Conservation (phyloP, 2,113 vertebrate genomes). For the Leuciscus idus region DNA sequence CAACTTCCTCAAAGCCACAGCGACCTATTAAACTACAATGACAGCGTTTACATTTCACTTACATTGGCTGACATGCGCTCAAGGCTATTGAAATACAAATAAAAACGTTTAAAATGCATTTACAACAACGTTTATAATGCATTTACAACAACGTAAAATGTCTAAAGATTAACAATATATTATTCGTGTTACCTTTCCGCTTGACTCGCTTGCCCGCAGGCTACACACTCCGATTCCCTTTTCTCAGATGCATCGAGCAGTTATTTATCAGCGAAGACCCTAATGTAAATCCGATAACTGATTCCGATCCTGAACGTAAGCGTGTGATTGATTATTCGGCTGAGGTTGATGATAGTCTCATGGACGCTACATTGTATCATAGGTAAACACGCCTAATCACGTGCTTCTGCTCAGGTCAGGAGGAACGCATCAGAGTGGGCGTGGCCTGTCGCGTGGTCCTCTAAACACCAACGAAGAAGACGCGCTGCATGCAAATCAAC, state of each 20-base stretch:
- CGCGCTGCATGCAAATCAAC: neutral
- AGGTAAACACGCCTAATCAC: conserved; percentile 79
- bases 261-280: neutral
- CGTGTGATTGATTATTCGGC: neutral
- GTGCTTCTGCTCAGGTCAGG: conserved; percentile 74
- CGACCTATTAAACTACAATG: neutral
- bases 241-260: conserved; percentile 7
- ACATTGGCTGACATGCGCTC: neutral
- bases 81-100: neutral
- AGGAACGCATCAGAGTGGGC: conserved; percentile 63
- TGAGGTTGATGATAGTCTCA: conserved; percentile 4
- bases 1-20: conserved; percentile 35
- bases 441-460: conserved; percentile 45
- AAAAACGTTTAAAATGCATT: neutral
- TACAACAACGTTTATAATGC: neutral
- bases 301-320: neutral
- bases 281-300: neutral
- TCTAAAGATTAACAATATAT: neutral
- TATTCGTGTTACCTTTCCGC: conserved; percentile 6
- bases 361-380: conserved; percentile 59
- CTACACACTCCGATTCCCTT: neutral
- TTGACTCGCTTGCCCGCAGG: neutral
- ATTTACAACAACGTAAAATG: neutral
- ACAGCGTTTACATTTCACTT: neutral
- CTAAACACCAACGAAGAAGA: conserved; percentile 49